phyloP scores from a whole-genome alignment of 2,888 invertebrate species.

The Cephus rjabovi region DNA sequence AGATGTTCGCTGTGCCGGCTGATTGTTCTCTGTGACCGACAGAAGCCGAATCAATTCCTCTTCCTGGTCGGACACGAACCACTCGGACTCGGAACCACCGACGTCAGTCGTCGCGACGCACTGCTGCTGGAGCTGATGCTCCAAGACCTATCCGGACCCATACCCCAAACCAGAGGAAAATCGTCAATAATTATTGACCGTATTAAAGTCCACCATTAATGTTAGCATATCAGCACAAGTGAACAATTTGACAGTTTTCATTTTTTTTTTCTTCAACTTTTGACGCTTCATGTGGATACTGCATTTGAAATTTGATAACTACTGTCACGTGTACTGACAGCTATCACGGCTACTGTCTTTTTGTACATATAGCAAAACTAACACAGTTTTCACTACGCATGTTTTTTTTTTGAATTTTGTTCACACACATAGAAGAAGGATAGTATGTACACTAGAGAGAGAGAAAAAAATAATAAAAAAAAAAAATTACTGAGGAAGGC shows the following conservation, averaged over 20 bases:
- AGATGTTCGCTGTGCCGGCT: conserved; percentile 54
- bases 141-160: conserved; percentile 56
- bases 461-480: conserved; percentile 9
- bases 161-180: conserved; percentile 52
- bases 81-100: conserved; percentile 78
- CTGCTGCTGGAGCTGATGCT: conserved; percentile 58
- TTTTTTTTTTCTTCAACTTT: neutral
- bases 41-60: conserved; percentile 81
- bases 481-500: conserved; percentile 24
- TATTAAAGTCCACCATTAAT: conserved; percentile 56
- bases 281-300: neutral
- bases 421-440: conserved; percentile 10
- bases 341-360: neutral
- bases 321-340: neutral
- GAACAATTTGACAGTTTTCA: conserved; percentile 2
- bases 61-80: conserved; percentile 83
- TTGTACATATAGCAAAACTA: conserved; percentile 8
- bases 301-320: neutral
- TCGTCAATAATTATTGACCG: conserved; percentile 49
- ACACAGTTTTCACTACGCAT: neutral
- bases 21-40: conserved; percentile 68
- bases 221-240: neutral
- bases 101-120: conserved; percentile 54
- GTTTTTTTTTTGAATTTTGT: neutral
- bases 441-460: conserved; percentile 1